phyloP scores from a whole-genome alignment of 2,113 vertebrate species.

The Dascyllus trimaculatus region DNA sequence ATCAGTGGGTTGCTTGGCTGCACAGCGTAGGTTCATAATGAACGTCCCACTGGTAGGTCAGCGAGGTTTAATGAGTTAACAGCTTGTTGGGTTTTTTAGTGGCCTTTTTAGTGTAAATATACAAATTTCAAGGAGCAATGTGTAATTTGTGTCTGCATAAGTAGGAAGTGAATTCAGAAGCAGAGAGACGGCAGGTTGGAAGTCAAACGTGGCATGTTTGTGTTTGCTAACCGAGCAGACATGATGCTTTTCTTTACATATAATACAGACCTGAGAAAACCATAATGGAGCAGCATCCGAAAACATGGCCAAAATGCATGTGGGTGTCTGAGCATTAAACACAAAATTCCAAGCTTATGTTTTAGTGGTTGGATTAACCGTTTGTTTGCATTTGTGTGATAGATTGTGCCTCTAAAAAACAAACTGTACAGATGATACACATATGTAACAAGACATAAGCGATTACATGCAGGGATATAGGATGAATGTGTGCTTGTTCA shows the following conservation, averaged over 20 bases:
- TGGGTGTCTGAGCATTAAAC: neutral
- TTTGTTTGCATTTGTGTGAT: neutral
- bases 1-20: conserved; percentile 11
- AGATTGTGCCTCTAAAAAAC: conserved; percentile 2
- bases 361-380: neutral
- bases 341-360: neutral
- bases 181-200: neutral
- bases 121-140: neutral
- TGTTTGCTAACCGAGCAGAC: neutral
- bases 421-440: neutral
- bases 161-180: neutral
- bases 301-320: neutral
- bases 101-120: neutral
- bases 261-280: neutral
- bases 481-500: neutral
- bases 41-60: conserved; percentile 9
- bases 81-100: neutral
- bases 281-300: neutral
- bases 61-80: conserved; percentile 12
- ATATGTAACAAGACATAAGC: neutral
- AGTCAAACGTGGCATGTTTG: neutral
- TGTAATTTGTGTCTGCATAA: neutral
- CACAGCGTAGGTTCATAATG: conserved; percentile 2
- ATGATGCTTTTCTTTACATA: neutral
- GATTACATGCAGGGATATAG: neutral